Base-by-base conservation (phyloP, 2,797 vertebrate species). In the Harpagifer antarcticus region DNA sequence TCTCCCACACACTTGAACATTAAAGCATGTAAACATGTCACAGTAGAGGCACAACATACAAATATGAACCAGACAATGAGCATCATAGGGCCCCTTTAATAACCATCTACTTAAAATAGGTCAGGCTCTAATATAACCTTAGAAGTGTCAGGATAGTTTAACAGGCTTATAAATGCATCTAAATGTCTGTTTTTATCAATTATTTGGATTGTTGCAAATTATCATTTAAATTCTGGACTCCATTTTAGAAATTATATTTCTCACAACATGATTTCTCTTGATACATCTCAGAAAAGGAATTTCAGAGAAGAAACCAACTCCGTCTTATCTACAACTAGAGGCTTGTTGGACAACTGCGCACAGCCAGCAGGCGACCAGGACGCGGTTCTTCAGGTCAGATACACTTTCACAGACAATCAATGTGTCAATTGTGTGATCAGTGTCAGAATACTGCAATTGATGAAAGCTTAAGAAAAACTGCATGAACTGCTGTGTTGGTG, bases 261-360 rank as follows among this genome's bases (percentile, higher is more conserved):
- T 77, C n/a, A 37, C 5, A 2, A 1, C 27, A 15, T 27, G 19
- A 15, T 56, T 59, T 15, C 19, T 75, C 5, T 63, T 63, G 72
- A 4, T 40, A 42, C 19, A 17, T 82, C 78, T 33, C 83, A 98
- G 97, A 95, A 94, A 86, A 85, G 74, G 19, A 95, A 96, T 78
- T 91, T 94, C 54, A 92, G 83, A 83, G 90, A 94, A 74, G 87
- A 94, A 67, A 82, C 87, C 12, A 42, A 78, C 12, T 85, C 91
- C 3, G 60, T 94, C 20, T 55, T 89, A 54, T 72, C 81, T 19
- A 74, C 79, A 14, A 63, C 95, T 1, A 86, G 80, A 74, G 72
- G 84, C 59, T 48, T 93, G 9, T 56, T 88, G 47, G 88, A 89
- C 8, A 57, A 84, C 44, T 76, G 83, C 27, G 70, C 79, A n/a